These are phyloP conservation scores for Merodon equestris DNA, from an alignment of 2,888 invertebrate species.

Conservation along the genomic window DNA sequence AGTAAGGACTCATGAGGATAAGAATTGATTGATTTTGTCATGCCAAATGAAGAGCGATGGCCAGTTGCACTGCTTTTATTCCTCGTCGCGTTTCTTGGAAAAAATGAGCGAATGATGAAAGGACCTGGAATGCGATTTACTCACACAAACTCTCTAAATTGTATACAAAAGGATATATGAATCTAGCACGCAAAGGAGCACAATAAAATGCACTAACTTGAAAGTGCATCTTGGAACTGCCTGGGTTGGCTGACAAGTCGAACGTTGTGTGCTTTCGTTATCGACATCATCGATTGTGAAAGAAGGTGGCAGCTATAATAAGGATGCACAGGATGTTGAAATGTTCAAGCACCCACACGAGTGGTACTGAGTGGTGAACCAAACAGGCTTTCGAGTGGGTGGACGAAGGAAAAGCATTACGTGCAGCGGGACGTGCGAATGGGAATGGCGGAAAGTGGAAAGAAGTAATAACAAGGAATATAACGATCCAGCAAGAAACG, in stretches of 20 bases:
- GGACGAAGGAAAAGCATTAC: not conserved
- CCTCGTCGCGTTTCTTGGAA: no score
- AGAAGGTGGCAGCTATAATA: conserved; percentile 21
- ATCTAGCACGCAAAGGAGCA: not conserved
- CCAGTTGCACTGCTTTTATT: no score
- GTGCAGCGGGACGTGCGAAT: conserved; percentile 3
- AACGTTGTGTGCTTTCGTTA: conserved; percentile 8
- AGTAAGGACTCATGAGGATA: conserved; percentile 7
- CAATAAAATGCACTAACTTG: conserved; percentile 43
- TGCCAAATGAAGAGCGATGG: no score
- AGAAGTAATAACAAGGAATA: conserved; percentile 37
- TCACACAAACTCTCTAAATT: conserved; percentile 21
- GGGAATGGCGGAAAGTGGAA: not conserved
- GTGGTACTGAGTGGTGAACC: conserved; percentile 6
- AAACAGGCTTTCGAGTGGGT: not conserved
- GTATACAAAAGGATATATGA: conserved; percentile 28
- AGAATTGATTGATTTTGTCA: not conserved
- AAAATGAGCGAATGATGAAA: not conserved
- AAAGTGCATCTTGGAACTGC: conserved; percentile 21
- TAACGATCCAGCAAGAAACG: conserved; percentile 45
- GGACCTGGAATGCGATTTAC: not conserved
- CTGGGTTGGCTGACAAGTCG: not conserved
- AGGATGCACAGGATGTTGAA: conserved; percentile 11
- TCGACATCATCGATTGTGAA: conserved; percentile 34
- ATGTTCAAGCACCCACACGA: conserved; percentile 10